phyloP scores from a whole-genome alignment of 2,113 vertebrate genomes.

The Microtus oregoni region DNA sequence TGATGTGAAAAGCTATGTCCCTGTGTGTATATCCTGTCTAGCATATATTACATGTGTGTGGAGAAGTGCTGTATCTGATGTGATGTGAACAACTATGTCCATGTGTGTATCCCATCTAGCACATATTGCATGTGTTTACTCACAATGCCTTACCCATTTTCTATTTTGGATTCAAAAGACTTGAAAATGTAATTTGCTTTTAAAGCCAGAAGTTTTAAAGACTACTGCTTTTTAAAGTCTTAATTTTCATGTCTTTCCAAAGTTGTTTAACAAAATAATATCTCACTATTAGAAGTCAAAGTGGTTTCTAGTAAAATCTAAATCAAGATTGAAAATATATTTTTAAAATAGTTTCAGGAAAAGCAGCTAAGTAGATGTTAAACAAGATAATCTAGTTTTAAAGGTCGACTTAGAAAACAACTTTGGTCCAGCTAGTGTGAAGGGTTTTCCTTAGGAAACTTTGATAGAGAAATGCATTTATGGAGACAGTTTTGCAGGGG shows the following conservation, averaged over 20 bases:
- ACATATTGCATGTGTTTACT: neutral
- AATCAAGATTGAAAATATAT: conserved; percentile 85
- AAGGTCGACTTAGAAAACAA: conserved; percentile 86
- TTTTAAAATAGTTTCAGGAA: conserved; percentile 84
- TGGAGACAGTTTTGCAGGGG: conserved; percentile 86
- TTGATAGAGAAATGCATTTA: conserved; percentile 84
- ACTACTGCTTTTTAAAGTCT: conserved; percentile 82
- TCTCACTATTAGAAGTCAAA: conserved; percentile 84
- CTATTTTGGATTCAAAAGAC: conserved; percentile 65
- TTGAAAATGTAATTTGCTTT: conserved; percentile 81
- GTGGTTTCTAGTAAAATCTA: conserved; percentile 87
- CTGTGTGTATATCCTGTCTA: neutral
- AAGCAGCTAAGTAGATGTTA: conserved; percentile 87
- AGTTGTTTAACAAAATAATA: conserved; percentile 84
- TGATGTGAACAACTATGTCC: neutral
- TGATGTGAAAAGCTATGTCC: neutral
- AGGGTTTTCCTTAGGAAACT: conserved; percentile 86
- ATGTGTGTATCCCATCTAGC: neutral
- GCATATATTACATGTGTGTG: neutral
- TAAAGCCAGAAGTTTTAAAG: conserved; percentile 84
- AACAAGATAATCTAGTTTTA: conserved; percentile 79
- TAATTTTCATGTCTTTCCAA: conserved; percentile 82
- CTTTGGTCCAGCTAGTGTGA: conserved; percentile 86
- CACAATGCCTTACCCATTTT: conserved; percentile 58
- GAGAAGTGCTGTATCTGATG: neutral